These are phyloP conservation scores for Pachypeltis micranthus DNA, from an alignment of 1,140 invertebrate species.

Conservation along the genomic window DNA sequence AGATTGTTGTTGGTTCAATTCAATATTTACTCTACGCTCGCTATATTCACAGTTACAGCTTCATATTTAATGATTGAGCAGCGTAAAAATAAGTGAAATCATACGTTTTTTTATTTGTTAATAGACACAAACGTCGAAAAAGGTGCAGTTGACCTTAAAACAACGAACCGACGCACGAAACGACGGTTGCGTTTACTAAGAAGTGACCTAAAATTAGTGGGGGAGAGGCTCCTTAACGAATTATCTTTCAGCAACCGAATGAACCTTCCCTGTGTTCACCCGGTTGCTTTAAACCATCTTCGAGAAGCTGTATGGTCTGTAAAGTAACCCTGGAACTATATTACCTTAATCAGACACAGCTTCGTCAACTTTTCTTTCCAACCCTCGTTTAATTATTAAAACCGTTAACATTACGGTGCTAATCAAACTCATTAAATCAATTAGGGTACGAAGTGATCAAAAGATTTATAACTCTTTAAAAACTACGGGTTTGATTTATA, in stretches of 20 bases:
- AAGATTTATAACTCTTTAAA: not conserved
- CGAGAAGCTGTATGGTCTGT: not conserved
- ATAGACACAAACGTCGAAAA: not conserved
- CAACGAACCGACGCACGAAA: not conserved
- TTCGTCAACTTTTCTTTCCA: not conserved
- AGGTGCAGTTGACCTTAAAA: not conserved
- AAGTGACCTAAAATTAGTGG: not conserved
- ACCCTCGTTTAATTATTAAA: too few species aligned
- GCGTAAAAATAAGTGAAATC: slow-evolving; percentile 10
- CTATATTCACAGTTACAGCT: slow-evolving; percentile 20
- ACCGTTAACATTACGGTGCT: not conserved
- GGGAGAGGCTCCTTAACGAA: too few species aligned
- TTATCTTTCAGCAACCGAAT: not conserved
- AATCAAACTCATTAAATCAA: not conserved
- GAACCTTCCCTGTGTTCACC: slow-evolving; percentile 3
- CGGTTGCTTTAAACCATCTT: slow-evolving; percentile 12
- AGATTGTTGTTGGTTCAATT: too few species aligned
- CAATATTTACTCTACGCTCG: too few species aligned
- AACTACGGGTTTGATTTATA: not conserved
- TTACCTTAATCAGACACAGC: slow-evolving; percentile 2
- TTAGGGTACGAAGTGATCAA: not conserved
- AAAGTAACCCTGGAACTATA: slow-evolving; percentile 18
- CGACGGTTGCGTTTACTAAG: not conserved
- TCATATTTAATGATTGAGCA: slow-evolving; percentile 15
- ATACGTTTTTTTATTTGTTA: not conserved